Evolutionary conservation across 2,113 vertebrate species (phyloP), one percentile per base, ranked within the genome.

Genomic region (Macrotis lagotis): DNA sequence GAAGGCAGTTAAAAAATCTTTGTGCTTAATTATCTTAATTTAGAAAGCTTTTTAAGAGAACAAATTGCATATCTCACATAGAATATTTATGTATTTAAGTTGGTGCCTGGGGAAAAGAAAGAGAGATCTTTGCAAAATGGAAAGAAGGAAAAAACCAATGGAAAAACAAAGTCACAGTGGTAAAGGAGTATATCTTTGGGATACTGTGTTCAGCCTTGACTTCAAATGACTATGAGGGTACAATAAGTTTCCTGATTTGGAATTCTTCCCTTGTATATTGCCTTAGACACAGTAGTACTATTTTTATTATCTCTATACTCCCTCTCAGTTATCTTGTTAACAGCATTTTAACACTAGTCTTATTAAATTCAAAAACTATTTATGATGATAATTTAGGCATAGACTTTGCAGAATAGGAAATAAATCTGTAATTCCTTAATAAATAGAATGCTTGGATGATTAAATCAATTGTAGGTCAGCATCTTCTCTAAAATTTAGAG

Each of bases 1-100:
- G 83, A 94, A 94, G 26, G 51, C 92, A 92, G 31, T 91, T 66
- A 5, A 93, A 96, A 96, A 95, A 51, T 50, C 5, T 95, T 37
- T 24, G 90, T 92, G 2, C 96, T 95, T 16, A 50, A 11, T 83
- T 55, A 44, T 50, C 91, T 10, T 94, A 93, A 28, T 88, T 0
- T 93, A 93, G 92, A 89, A 92, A 94, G n/a, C 37, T 91, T 93
- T 90, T 49, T 92, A 51, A 47, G 11, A 37, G 37, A 31, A 88
- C 10, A 96, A 90, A 53, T 53, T n/a, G 10, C 94, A 74, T 95
- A 91, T 88, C 88, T 0, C 94, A 90, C 55, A 28, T 92, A 88
- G 52, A 94, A 37, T 94, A 6, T 88, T 92, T 94, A 90, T 94
- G 3, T 66, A 28, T 66, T 66, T 66, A 66, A 66, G 14, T 66